Evolutionary conservation across 2,113 vertebrate genomes (phyloP), one percentile per base, ranked within the genome.

Genomic region (Mustelus asterias): DNA sequence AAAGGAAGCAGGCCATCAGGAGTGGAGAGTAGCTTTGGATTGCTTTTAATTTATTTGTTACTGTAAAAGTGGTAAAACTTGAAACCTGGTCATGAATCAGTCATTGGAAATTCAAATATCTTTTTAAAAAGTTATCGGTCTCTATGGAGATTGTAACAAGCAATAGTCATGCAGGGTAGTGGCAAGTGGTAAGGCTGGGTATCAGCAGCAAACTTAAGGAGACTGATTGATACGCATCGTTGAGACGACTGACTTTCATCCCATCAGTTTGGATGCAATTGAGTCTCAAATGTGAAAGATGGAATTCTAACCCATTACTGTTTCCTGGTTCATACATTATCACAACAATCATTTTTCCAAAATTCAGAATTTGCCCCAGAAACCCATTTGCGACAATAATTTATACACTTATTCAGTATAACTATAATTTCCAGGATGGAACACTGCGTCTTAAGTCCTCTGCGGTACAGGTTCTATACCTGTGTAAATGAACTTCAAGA

Each of bases 401-500:
- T 63, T 65, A 65, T 63, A 65, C 58, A 67, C 65, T 67, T n/a
- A 63, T 90, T 63, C 86, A 18, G 29, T n/a, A 90, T 92, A 92
- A n/a, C 16, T 93, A 41, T 83, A 83, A 83, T 18, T 37, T 37
- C n/a, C 60, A 37, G 60, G 89, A 93, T 37, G 58, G 89, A 48
- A 70, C 41, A 69, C 67, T 70, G 65, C 41, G 0, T 48, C 41
- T 48, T 76, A 54, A 76, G 41, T 72, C 41, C 41, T 72, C 94
- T 26, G 41, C 37, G 41, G 94, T 72, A 72, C 94, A 95, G 94
- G 37, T 54, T 72, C n/a, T 76, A 93, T 98, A 99, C 99, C 99
- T 99, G 99, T 98, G 96, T 99, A 99, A 96, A 99, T 98, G 97
- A 99, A 99, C 98, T 98, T 98, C 94, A 99, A 98, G 65, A 98